Conservation (phyloP, 2,888 invertebrate species). For the Microdon myrmicae region DNA sequence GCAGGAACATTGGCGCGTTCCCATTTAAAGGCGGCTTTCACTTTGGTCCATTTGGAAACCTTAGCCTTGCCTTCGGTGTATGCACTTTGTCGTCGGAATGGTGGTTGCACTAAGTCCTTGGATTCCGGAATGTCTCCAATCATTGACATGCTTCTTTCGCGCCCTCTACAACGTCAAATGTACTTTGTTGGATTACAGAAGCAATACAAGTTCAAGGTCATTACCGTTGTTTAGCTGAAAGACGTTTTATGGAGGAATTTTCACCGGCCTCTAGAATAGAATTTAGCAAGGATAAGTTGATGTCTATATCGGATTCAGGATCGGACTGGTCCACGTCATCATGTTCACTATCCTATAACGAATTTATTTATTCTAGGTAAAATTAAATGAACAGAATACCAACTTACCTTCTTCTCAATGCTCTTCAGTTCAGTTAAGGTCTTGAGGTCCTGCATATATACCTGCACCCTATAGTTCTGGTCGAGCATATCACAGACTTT, state of each 20-base stretch:
- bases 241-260: conserved; percentile 69
- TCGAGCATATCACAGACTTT: conserved; percentile 78
- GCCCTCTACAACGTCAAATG: conserved; percentile 56
- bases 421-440: conserved; percentile 75
- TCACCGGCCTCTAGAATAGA: conserved; percentile 71
- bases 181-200: not conserved
- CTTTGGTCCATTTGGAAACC: conserved; percentile 86
- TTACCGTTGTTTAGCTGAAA: conserved; percentile 62
- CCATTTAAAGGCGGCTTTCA: conserved; percentile 90
- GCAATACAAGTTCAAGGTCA: not conserved
- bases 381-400: not conserved
- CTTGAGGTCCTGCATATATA: conserved; percentile 78
- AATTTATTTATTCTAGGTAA: not conserved
- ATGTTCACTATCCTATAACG: conserved; percentile 44
- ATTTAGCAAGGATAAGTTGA: conserved; percentile 72
- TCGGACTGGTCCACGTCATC: conserved; percentile 67
- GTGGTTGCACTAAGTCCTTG: conserved; percentile 29
- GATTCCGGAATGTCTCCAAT: conserved; percentile 72
- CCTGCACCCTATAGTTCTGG: conserved; percentile 76
- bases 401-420: conserved; percentile 68
- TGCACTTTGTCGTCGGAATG: conserved; percentile 63
- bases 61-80: conserved; percentile 65
- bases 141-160: conserved; percentile 76
- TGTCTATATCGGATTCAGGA: conserved; percentile 72
- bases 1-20: conserved; percentile 75